Evolutionary conservation across 2,888 invertebrate species (phyloP).

Genomic region (Drosophila infuscata): DNA sequence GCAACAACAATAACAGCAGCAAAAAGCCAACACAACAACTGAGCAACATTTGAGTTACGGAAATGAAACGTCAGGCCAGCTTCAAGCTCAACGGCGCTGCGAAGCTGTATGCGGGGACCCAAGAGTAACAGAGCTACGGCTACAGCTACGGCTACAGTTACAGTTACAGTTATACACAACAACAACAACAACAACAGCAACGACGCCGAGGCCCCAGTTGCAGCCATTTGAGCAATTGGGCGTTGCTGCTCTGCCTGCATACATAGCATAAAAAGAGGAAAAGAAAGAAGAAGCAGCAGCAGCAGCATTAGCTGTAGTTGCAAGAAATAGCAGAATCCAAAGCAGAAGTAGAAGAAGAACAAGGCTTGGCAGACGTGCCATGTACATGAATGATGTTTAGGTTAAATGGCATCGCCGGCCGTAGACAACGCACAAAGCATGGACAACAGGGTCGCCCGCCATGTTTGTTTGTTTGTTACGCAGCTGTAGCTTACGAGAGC

Average conservation of each 20-base stretch:
- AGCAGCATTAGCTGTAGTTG: conserved; percentile 4
- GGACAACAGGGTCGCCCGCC: conserved; percentile 10
- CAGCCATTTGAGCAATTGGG: conserved; percentile 65
- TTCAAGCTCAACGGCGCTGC: conserved; percentile 20
- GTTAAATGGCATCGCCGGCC: conserved; percentile 60
- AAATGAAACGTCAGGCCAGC: conserved; percentile 75
- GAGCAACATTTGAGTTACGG: conserved; percentile 79
- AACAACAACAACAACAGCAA: neutral
- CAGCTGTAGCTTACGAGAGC: conserved; percentile 40
- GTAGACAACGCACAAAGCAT: conserved; percentile 47
- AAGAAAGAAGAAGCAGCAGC: neutral
- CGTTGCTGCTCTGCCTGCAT: conserved; percentile 40
- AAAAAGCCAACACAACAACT: conserved; percentile 33
- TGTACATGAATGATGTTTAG: conserved; percentile 72
- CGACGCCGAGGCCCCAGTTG: conserved; percentile 35
- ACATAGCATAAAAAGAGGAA: conserved; percentile 19
- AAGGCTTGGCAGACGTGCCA: conserved; percentile 46
- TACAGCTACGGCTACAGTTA: conserved; percentile 10
- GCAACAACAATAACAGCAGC: conserved; percentile 17
- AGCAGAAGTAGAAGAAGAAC: conserved; percentile 11
- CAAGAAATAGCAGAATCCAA: neutral
- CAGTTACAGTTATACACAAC: conserved; percentile 7
- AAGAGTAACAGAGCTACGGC: conserved; percentile 28
- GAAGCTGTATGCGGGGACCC: conserved; percentile 33
- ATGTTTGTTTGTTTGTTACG: conserved; percentile 34